phyloP scores from a whole-genome alignment of 2,113 vertebrate species.

The Pangasianodon gigas region DNA sequence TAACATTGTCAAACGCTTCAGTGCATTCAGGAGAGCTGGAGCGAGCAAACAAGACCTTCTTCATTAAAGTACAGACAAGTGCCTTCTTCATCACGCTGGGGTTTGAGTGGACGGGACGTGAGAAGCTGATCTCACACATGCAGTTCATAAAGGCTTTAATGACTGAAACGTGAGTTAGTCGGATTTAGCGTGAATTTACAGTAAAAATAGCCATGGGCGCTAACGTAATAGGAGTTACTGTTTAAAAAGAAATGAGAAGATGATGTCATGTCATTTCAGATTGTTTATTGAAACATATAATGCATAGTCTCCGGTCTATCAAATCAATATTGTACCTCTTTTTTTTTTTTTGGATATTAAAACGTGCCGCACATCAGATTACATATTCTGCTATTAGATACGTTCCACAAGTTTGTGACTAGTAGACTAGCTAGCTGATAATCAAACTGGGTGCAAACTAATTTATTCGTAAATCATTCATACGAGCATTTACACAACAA shows the following conservation, averaged over 20 bases:
- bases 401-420: not conserved
- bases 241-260: not conserved
- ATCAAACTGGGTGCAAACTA: not conserved
- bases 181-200: not conserved
- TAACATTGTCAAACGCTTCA: conserved; percentile 21
- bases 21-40: not conserved
- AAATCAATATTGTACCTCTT: not conserved
- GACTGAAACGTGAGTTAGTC: not conserved
- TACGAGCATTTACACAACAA: not conserved
- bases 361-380: not conserved
- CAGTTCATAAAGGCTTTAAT: not conserved
- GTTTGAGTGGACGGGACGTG: not conserved
- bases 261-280: not conserved
- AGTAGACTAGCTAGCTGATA: not conserved
- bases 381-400: not conserved
- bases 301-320: not conserved
- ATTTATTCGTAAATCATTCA: not conserved
- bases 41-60: conserved; percentile 7
- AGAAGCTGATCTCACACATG: not conserved
- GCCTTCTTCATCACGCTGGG: not conserved
- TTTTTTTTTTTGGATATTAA: not conserved
- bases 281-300: not conserved
- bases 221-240: not conserved
- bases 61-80: conserved; percentile 15
- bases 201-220: not conserved